phyloP scores from a whole-genome alignment of 2,113 vertebrate species.

The Daphoenositta chrysoptera region DNA sequence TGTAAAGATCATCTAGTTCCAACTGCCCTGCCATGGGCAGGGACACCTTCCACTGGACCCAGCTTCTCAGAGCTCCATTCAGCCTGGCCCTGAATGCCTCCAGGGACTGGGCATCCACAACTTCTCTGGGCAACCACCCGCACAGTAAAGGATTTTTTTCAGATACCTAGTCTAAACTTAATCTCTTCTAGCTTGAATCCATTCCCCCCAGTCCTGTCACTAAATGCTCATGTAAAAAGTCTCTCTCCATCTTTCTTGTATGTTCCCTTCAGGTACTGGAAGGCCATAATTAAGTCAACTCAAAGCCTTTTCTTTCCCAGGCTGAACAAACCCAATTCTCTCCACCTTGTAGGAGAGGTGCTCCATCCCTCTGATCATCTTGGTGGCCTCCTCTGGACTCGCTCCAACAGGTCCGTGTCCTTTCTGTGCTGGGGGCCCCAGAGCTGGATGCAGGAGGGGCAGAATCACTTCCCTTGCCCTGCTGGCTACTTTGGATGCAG shows the following conservation, averaged over 20 bases:
- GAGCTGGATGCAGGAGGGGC: neutral
- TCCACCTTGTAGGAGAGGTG: neutral
- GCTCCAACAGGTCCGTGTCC: rapidly evolving
- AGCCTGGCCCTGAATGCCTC: neutral
- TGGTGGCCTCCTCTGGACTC: neutral
- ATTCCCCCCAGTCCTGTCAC: neutral
- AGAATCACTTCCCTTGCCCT: neutral
- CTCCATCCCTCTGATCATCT: neutral
- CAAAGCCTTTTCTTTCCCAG: neutral
- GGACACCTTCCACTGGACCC: neutral
- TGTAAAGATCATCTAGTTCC: neutral
- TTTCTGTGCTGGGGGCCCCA: neutral
- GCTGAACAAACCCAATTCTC: neutral
- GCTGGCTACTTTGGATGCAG: neutral
- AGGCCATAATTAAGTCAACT: neutral
- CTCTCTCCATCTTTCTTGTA: neutral
- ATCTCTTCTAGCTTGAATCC: neutral
- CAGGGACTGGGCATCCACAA: rapidly evolving
- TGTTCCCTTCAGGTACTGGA: neutral
- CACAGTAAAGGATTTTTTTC: neutral
- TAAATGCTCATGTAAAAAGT: neutral
- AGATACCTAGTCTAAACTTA: neutral
- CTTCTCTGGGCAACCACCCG: neutral
- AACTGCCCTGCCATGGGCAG: neutral
- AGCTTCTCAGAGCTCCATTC: neutral